Evolutionary conservation across 2,113 vertebrate species (phyloP), one percentile per base, ranked within the genome.

Genomic region (Azemiops feae): DNA sequence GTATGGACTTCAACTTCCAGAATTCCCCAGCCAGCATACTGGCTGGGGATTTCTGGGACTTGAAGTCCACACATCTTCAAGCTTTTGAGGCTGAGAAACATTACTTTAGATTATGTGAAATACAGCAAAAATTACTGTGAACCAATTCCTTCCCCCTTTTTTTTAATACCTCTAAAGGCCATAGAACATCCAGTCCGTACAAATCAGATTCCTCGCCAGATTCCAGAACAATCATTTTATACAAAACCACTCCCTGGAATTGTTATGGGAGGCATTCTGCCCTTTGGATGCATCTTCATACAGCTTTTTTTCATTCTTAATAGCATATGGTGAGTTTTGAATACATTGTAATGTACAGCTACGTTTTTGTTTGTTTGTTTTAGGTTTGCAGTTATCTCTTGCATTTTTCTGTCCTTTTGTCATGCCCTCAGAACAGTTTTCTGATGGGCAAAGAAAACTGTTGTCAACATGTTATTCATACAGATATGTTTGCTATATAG

Each of bases 301-400:
- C 99, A 99, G 95, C 98, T 99, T 86, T 99, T 99, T 97, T 99
- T 99, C 95, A 99, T 99, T 96, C 98, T 99, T 91, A 99, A 99
- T 93, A 99, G 99, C 96, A 99, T 99, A 96, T 99, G 99, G 99
- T 99, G 97, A 97, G 98, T 52, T 54, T 53, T 90, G 64, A 85
- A 85, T 34, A 34, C 22, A 52, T n/a, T 45, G 22, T 81, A 54
- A 74, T 27, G 4, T 54, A 74, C 39, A 43, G 5, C 47, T 34
- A 25, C 3, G 30, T n/a, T 12, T 39, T 45, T 39, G 0, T 64
- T 45, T 55, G 47, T 52, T 45, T 55, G 47, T 52, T 34, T 92
- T 34, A 88, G 25, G 22, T 23, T 58, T 86, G 34, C 57, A 39
- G 4, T 87, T 43, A 4, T 20, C 25, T 14, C n/a, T 57, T 57